phyloP scores from a whole-genome alignment of 2,888 invertebrate genomes.

The Phyto melanocephala region DNA sequence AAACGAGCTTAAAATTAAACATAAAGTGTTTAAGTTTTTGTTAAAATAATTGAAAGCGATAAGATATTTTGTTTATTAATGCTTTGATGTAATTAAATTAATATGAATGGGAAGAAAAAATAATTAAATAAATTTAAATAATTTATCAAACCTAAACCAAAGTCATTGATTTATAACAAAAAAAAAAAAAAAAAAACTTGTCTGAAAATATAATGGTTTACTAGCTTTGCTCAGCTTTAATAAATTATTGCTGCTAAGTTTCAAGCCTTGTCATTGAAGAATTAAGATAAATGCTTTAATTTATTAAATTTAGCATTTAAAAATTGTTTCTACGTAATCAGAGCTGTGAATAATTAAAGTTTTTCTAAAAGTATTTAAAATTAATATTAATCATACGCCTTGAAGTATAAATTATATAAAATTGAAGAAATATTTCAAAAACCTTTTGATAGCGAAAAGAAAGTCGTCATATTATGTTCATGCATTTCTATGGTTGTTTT shows the following conservation, averaged over 20 bases:
- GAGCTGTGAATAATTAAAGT: neutral
- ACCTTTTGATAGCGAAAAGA: too few species aligned
- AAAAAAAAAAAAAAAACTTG: too few species aligned
- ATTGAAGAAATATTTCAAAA: too few species aligned
- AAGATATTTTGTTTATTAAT: constrained; percentile 40
- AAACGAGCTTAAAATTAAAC: constrained; percentile 20
- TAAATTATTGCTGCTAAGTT: neutral
- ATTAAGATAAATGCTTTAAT: neutral
- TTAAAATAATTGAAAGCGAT: constrained; percentile 40
- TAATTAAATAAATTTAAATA: constrained; percentile 1
- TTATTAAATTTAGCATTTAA: neutral
- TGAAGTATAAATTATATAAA: neutral
- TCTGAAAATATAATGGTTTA: too few species aligned
- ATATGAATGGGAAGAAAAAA: constrained; percentile 2
- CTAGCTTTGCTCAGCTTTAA: too few species aligned
- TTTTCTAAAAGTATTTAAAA: neutral
- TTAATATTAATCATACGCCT: neutral
- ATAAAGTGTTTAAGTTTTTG: constrained; percentile 31
- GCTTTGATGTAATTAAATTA: constrained; percentile 43
- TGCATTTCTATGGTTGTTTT: too few species aligned
- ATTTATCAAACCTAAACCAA: neutral
- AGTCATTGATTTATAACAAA: neutral
- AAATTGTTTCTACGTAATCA: neutral
- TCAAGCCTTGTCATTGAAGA: neutral
- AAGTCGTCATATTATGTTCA: too few species aligned